phyloP scores from a whole-genome alignment of 2,888 invertebrate genomes.

The Ecliptopera silaceata region DNA sequence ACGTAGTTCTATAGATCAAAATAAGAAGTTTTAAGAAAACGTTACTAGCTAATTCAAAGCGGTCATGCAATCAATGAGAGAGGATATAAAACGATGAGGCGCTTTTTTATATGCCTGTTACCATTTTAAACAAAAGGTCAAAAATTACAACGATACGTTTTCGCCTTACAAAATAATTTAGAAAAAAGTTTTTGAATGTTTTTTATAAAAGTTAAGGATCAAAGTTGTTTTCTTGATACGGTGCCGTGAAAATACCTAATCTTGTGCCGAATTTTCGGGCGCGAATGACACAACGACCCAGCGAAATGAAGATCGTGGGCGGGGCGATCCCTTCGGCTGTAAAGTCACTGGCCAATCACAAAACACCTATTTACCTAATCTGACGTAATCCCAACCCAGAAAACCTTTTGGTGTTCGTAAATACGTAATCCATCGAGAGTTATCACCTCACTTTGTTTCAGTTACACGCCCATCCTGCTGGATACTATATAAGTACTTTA shows the following conservation, averaged over 20 bases:
- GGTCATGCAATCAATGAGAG: no score
- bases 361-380: conserved; percentile 56
- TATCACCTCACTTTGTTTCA: conserved; percentile 16
- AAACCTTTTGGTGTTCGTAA: conserved; percentile 43
- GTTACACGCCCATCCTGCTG: conserved; percentile 1
- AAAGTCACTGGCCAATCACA: conserved; percentile 56
- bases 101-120: no score
- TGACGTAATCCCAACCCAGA: conserved; percentile 48
- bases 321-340: conserved; percentile 51
- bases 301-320: conserved; percentile 65
- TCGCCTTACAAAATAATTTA: no score
- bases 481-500: neutral
- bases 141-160: no score
- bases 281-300: conserved; percentile 28
- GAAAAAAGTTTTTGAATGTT: no score
- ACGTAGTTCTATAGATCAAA: no score
- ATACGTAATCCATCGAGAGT: conserved; percentile 43
- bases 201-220: neutral
- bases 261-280: conserved; percentile 27
- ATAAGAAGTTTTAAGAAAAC: no score
- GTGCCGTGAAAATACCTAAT: conserved; percentile 17
- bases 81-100: no score
- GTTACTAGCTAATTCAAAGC: no score
- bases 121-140: no score
- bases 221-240: neutral